Conservation (phyloP, 2,113 vertebrate genomes). For the Tringa solitaria region DNA sequence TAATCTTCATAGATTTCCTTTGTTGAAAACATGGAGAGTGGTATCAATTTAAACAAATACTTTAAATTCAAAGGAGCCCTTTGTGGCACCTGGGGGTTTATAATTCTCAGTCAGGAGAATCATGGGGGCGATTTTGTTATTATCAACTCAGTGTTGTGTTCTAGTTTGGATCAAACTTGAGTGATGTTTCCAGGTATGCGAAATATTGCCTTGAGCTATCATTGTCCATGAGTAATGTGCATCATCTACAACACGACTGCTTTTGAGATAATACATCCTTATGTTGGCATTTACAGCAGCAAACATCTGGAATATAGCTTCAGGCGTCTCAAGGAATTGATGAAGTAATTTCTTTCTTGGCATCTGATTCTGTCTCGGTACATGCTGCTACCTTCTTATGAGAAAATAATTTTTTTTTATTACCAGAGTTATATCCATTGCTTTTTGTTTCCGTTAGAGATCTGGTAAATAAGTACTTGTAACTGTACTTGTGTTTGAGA, state of each 20-base stretch:
- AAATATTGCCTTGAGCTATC: not conserved
- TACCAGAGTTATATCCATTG: not conserved
- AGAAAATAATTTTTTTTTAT: not conserved
- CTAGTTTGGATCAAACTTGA: not conserved
- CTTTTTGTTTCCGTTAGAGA: not conserved
- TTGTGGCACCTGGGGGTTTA: not conserved
- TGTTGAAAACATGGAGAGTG: not conserved
- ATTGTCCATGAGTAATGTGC: not conserved
- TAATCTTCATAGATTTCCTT: not conserved
- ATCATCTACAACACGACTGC: not conserved
- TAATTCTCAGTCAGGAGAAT: not conserved
- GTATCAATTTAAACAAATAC: not conserved
- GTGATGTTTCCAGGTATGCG: not conserved
- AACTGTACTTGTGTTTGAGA: not conserved
- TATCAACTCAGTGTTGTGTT: not conserved
- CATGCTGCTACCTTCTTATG: not conserved
- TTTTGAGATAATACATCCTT: not conserved
- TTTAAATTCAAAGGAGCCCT: not conserved
- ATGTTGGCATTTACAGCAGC: not conserved
- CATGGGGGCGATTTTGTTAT: not conserved
- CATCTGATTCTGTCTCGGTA: not conserved
- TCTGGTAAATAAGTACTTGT: not conserved
- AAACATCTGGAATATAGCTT: not conserved
- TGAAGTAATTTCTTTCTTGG: not conserved
- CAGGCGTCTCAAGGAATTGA: not conserved